Evolutionary conservation across 2,888 invertebrate species (phyloP).

Genomic region (Clivina fossor): DNA sequence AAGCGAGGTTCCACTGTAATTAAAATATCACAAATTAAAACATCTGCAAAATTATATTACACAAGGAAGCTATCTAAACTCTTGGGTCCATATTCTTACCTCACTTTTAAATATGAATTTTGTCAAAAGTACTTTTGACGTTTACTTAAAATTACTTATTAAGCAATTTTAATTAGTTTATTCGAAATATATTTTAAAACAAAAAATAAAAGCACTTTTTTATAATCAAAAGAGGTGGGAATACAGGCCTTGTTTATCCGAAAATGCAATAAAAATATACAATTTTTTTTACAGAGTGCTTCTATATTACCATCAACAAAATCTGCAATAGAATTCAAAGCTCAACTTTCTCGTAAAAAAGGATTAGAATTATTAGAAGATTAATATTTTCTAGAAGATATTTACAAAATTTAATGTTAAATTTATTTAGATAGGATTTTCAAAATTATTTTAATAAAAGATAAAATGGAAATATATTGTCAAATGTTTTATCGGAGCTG

Average conservation of each 20-base stretch:
- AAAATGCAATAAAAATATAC: neutral
- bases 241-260: neutral
- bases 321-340: slow-evolving; percentile 17
- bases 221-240: neutral
- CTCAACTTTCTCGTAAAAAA: slow-evolving; percentile 9
- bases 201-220: neutral
- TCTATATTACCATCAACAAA: slow-evolving; percentile 34
- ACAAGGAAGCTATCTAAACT: too few relatives aligned
- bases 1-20: too few relatives aligned
- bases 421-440: too few relatives aligned
- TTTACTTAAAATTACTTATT: slow-evolving; percentile 1
- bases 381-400: too few relatives aligned
- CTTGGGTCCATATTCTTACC: too few relatives aligned
- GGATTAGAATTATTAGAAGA: slow-evolving; percentile 21
- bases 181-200: neutral
- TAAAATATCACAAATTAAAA: too few relatives aligned
- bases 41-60: too few relatives aligned
- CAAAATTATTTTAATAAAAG: too few relatives aligned
- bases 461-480: too few relatives aligned
- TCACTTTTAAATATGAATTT: too few relatives aligned
- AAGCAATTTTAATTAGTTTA: neutral
- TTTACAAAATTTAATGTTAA: too few relatives aligned
- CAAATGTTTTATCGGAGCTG: too few relatives aligned
- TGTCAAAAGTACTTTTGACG: neutral
- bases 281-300: slow-evolving; percentile 8